These are phyloP conservation scores for Glossophaga mutica DNA, from an alignment of 2,797 vertebrate species.

Conservation along the genomic window DNA sequence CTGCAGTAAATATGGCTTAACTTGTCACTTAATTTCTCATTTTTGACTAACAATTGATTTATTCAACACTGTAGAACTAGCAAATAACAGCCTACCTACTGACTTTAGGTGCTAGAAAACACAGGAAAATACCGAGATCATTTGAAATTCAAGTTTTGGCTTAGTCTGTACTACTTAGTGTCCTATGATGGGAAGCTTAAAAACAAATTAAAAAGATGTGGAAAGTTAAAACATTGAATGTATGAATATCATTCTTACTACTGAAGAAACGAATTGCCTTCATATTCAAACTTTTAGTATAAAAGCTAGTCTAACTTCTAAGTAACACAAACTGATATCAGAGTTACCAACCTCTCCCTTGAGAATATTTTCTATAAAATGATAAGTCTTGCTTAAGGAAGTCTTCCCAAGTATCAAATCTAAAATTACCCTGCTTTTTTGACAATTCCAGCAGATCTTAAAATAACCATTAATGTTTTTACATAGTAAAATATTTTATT, in stretches of 20 bases:
- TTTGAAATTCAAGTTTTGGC: background rate
- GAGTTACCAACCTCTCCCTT: background rate
- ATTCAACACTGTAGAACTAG: background rate
- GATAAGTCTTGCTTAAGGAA: background rate
- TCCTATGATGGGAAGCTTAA: background rate
- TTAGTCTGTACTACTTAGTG: background rate
- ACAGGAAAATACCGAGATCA: background rate
- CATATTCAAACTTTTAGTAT: background rate
- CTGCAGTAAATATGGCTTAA: background rate
- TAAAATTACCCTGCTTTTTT: background rate
- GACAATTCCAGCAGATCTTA: background rate
- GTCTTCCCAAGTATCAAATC: background rate
- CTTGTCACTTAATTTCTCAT: background rate
- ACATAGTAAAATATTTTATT: background rate
- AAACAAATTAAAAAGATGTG: slow-evolving; percentile 17
- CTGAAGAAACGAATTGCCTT: background rate
- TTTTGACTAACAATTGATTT: background rate
- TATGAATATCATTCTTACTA: background rate
- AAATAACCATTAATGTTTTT: background rate
- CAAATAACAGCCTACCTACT: background rate
- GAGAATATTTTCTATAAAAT: background rate
- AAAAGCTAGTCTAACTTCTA: background rate
- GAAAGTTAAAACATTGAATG: background rate
- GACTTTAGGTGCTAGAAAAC: background rate
- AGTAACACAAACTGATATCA: background rate